Base-by-base conservation (phyloP, 2,797 vertebrate genomes). In the Ficedula albicollis region DNA sequence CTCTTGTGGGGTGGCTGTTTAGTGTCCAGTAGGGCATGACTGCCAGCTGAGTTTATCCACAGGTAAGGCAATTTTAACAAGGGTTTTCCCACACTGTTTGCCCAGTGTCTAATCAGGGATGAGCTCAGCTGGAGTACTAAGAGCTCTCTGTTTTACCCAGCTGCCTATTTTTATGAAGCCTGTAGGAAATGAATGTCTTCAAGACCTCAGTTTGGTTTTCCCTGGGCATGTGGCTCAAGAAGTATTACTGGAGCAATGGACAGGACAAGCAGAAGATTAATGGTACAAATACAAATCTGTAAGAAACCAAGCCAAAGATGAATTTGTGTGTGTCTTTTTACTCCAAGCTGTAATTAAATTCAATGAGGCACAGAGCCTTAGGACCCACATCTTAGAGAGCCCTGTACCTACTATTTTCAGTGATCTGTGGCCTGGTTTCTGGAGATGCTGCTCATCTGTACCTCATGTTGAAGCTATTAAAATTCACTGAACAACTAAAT, bases 311-410 rank as follows among this genome's bases (percentile, higher is more conserved):
- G 39, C 63, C 70, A 70, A 70, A 66, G 34, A 3, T 26, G 32
- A 84, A 56, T 79, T 46, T 54, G 19, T 76, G 36, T 46, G 32
- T 68, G 51, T 16, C 48, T 66, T 82, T 87, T 92, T 73, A 63
- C 44, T 87, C 59, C 63, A 94, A 66, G 77, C 52, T 66, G 29
- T 87, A 84, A 93, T 89, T 92, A 95, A 92, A 92, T 67, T 79
- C 89, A 94, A 56, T 25, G 81, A 85, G 75, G 60, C 0, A 0
- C 64, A 75, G 89, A 87, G 60, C 34, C 63, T 63, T 60, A 73
- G 55, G 54, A 88, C 19, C 63, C 80, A 88, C 43, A 78, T 84
- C 56, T 90, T 79, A 85, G 88, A 92, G 62, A 30, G 0, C 12
- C 22, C n/a, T 83, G 41, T 38, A 91, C 41, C 36, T 87, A 15